Evolutionary conservation across 2,113 vertebrate species (phyloP).

Genomic region (Cavia aperea): DNA sequence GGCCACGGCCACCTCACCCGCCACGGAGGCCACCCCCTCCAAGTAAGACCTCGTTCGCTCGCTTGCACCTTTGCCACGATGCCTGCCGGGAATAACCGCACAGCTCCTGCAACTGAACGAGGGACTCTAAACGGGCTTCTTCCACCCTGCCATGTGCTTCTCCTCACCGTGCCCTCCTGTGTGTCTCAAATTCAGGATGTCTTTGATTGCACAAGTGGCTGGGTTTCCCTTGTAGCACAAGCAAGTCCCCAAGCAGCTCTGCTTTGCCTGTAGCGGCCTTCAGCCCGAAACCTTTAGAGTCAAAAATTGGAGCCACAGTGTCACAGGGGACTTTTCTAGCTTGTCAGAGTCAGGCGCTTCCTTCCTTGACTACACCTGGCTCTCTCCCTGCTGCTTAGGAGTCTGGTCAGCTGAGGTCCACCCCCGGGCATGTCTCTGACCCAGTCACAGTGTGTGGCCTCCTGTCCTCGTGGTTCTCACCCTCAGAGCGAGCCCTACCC

Average conservation of each 20-base stretch:
- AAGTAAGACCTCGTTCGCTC: constrained; percentile 70
- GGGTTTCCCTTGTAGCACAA: rapidly evolving
- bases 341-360: not conserved
- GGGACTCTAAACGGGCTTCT: not conserved
- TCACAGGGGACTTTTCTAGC: not conserved
- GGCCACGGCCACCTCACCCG: constrained; percentile 74
- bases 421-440: rapidly evolving
- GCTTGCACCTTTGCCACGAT: not conserved
- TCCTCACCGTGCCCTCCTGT: not conserved
- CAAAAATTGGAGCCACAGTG: not conserved
- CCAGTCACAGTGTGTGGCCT: too few species aligned
- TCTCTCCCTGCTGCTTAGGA: not conserved
- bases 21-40: constrained; percentile 82
- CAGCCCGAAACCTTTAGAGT: not conserved
- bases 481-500: not conserved
- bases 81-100: constrained; percentile 29
- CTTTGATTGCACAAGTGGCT: not conserved
- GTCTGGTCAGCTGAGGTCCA: not conserved
- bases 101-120: not conserved
- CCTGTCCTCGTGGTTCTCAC: rapidly evolving
- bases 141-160: not conserved
- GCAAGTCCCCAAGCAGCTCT: rapidly evolving
- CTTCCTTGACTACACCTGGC: not conserved
- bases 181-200: rapidly evolving
- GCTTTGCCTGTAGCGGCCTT: not conserved